phyloP scores from a whole-genome alignment of 2,113 vertebrate species.

The Mellivora capensis region DNA sequence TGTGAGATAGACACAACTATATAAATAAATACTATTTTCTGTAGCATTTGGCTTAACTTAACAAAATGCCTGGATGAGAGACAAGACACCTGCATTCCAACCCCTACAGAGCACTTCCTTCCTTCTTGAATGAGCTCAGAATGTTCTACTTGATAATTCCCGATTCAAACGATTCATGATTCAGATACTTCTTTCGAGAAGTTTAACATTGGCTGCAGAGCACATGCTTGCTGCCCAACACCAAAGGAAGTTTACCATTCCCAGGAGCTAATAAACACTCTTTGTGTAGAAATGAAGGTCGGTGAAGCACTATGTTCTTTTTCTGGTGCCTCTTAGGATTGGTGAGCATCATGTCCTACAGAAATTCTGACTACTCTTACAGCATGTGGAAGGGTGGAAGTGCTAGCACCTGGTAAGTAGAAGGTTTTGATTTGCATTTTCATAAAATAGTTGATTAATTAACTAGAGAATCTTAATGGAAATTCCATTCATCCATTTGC shows the following conservation, averaged over 20 bases:
- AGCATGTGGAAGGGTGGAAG: conserved; percentile 87
- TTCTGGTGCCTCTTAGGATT: conserved; percentile 81
- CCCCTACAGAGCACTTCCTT: neutral
- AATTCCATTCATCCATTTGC: neutral
- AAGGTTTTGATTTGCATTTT: neutral
- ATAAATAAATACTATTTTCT: conserved; percentile 32
- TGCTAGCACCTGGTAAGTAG: conserved; percentile 89
- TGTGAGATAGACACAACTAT: neutral
- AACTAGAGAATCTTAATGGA: neutral
- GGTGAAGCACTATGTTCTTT: neutral
- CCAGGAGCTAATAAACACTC: neutral
- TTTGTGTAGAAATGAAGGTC: neutral
- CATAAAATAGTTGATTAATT: neutral
- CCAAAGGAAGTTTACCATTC: neutral
- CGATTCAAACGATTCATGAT: neutral
- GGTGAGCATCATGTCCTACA: conserved; percentile 87
- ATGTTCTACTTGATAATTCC: conserved; percentile 2
- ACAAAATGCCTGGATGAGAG: conserved; percentile 33
- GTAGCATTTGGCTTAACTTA: conserved; percentile 28
- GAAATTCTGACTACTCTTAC: conserved; percentile 81
- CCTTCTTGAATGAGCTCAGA: conserved; percentile 13
- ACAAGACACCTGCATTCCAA: conserved; percentile 38
- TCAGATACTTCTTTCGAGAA: neutral
- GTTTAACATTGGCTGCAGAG: neutral
- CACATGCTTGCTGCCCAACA: neutral